Evolutionary conservation across 2,113 vertebrate genomes (phyloP), one percentile per base, ranked within the genome.

Genomic region (Turnix velox): DNA sequence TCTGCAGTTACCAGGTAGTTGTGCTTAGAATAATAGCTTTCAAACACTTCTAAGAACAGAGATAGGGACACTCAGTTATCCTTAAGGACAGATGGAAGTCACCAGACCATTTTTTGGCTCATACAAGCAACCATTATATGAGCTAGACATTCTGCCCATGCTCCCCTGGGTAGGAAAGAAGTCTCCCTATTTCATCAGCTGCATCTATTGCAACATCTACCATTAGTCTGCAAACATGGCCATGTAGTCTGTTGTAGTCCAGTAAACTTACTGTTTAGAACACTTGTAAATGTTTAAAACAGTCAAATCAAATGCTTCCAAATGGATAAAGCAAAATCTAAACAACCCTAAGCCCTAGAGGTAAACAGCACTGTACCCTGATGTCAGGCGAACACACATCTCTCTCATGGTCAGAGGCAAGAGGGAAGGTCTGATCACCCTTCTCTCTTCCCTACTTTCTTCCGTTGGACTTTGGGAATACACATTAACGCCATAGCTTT

Each of bases 301-400:
- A 28, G 20, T 59, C 39, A 61, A 59, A 87, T n/a, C 43, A 78
- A 66, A 52, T 33, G 37, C 49, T 89, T 82, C 30, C 58, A 78
- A 33, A 63, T 55, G 12, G 69, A 91, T 66, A 89, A 85, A 76
- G 45, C 52, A 90, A 87, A 90, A 51, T 37, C 43, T 67, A 89
- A 91, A 87, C n/a, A 80, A 17, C 33, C n/a, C 33, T 3, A 15
- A 39, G 25, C 11, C 43, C 39, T 75, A 67, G n/a, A 76, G 15
- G n/a, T 19, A 81, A 87, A 79, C 25, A 59, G 17, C 46, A 5
- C 18, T 35, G 14, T 7, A 59, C 59, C 45, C 19, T 49, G 17
- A 57, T 43, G 59, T 49, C 39, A 66, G 27, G 49, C 37, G 75
- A 89, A 33, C 25, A 57, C 14, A 23, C 15, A 7, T n/a, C 27